phyloP scores from a whole-genome alignment of 92 coral and sea anemone species.

The Meandrina meandrites region DNA sequence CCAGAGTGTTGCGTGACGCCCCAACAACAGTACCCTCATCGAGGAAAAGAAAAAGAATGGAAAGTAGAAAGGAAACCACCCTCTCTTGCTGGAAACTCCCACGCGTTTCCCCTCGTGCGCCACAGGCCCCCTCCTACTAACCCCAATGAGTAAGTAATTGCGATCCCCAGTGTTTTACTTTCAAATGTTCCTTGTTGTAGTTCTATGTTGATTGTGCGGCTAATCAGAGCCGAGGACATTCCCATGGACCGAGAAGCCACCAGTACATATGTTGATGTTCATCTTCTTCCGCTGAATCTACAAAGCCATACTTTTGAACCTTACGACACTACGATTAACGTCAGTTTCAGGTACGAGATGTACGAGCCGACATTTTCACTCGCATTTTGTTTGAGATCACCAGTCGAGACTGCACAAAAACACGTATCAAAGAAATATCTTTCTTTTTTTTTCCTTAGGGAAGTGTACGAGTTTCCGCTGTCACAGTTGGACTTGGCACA shows the following conservation, averaged over 20 bases:
- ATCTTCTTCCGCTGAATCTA: conserved; percentile 77
- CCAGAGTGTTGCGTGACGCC: background rate
- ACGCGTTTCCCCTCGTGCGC: too few relatives aligned
- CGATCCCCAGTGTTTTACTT: background rate
- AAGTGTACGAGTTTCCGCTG: conserved; percentile 81
- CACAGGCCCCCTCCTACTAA: too few relatives aligned
- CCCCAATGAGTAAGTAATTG: too few relatives aligned
- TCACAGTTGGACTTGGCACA: conserved; percentile 78
- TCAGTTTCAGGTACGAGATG: conserved; percentile 60
- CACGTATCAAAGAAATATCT: background rate
- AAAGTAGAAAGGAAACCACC: background rate
- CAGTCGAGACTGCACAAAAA: background rate
- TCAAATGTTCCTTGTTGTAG: conserved; percentile 28
- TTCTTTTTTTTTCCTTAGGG: conserved; percentile 4
- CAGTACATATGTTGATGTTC: conserved; percentile 91
- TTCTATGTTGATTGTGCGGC: conserved; percentile 80
- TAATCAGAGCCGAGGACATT: conserved; percentile 94
- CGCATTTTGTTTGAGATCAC: too few relatives aligned
- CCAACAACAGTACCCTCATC: background rate
- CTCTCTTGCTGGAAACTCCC: too few relatives aligned
- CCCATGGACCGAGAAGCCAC: conserved; percentile 82
- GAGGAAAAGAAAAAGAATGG: background rate
- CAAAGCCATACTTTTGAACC: conserved; percentile 70
- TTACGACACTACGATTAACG: conserved; percentile 80
- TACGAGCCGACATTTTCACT: background rate